phyloP scores from a whole-genome alignment of 2,797 vertebrate species.

The Microcaecilia unicolor region DNA sequence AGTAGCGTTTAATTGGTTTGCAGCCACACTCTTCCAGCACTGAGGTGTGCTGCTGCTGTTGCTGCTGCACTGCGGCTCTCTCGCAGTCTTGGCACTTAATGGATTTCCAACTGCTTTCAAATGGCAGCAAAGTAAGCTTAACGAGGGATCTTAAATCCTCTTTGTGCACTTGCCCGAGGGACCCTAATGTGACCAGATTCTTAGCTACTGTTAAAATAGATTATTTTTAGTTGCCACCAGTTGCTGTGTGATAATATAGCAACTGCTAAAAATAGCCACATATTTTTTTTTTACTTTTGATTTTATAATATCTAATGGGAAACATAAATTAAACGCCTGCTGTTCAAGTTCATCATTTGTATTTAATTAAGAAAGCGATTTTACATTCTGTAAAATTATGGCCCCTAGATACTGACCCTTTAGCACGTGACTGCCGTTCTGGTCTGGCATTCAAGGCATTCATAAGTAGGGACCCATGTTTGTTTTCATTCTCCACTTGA shows the following conservation, averaged over 20 bases:
- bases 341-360: too few relatives aligned
- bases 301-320: too few relatives aligned
- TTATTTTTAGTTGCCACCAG: constrained; percentile 57
- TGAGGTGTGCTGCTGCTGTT: constrained; percentile 65
- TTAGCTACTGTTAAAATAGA: constrained; percentile 15
- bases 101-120: constrained; percentile 50
- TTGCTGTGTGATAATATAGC: constrained; percentile 45
- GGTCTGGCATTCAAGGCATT: too few relatives aligned
- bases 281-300: too few relatives aligned
- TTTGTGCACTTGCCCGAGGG: background rate
- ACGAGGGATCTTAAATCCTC: constrained; percentile 19
- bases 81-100: constrained; percentile 45
- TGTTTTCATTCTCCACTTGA: too few relatives aligned
- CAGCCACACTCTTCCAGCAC: constrained; percentile 56
- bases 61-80: constrained; percentile 67
- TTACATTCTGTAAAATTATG: too few relatives aligned
- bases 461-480: too few relatives aligned
- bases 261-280: constrained; percentile 39
- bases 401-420: too few relatives aligned
- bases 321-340: too few relatives aligned
- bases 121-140: constrained; percentile 45
- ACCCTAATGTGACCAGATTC: constrained; percentile 30
- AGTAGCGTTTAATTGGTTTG: constrained; percentile 48
- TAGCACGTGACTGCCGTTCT: too few relatives aligned
- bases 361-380: too few relatives aligned